Conservation (phyloP, 1,140 invertebrate species). For the Homarus americanus region DNA sequence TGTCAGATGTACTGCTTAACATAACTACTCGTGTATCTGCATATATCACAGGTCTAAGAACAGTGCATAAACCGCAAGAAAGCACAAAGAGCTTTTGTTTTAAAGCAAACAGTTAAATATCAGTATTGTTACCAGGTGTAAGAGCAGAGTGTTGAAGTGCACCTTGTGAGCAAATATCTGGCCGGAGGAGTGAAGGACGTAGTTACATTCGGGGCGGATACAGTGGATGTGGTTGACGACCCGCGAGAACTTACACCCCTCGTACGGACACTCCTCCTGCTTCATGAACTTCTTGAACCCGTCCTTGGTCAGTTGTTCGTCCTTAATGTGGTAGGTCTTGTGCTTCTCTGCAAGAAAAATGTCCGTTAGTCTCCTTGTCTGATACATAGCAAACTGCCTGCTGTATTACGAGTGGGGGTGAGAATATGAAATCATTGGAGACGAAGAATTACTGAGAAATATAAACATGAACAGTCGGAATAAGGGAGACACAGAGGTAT, state of each 20-base stretch:
- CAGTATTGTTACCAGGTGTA: slow-evolving; percentile 29
- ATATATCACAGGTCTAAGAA: slow-evolving; percentile 1
- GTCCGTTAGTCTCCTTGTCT: background rate
- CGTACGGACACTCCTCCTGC: slow-evolving; percentile 94
- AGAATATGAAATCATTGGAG: background rate
- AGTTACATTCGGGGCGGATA: slow-evolving; percentile 95
- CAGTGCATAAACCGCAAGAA: background rate
- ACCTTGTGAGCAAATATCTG: slow-evolving; percentile 97
- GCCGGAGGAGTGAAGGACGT: slow-evolving; percentile 96
- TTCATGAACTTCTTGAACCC: slow-evolving; percentile 99
- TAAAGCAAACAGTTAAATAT: slow-evolving; percentile 21
- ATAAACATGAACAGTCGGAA: too few relatives aligned
- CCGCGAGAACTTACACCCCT: slow-evolving; percentile 93
- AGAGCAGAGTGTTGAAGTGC: slow-evolving; percentile 40
- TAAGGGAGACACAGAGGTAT: too few relatives aligned
- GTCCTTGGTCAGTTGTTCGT: slow-evolving; percentile 95
- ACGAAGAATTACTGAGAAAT: background rate
- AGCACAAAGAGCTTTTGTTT: background rate
- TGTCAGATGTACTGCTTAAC: background rate
- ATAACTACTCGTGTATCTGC: background rate
- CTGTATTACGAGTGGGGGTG: slow-evolving; percentile 2
- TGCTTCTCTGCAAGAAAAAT: slow-evolving; percentile 91
- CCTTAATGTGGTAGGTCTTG: slow-evolving; percentile 98
- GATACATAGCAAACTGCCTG: too few relatives aligned
- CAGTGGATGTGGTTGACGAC: slow-evolving; percentile 99